Conservation (phyloP, 2,797 vertebrate species). For the Lepilemur septentrionalis region DNA sequence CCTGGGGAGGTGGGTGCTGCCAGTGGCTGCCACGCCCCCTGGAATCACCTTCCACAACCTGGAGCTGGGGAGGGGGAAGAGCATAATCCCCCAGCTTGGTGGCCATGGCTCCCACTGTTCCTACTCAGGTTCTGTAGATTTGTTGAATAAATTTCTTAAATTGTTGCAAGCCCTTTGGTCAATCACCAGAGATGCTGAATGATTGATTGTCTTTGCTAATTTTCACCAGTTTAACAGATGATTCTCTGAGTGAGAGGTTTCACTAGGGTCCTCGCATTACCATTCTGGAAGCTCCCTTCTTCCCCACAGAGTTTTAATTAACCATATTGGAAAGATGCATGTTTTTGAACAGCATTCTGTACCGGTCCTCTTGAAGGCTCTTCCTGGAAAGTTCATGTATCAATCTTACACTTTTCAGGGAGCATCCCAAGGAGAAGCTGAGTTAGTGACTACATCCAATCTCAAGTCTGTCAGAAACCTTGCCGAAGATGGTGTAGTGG, state of each 20-base stretch:
- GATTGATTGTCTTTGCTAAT: neutral
- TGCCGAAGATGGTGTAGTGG: neutral
- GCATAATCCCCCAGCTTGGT: too few relatives aligned
- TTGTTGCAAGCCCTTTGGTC: neutral
- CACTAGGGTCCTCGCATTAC: neutral
- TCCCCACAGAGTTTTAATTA: neutral
- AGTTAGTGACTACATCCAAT: neutral
- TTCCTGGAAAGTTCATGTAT: neutral
- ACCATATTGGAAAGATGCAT: neutral
- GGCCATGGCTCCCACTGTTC: neutral
- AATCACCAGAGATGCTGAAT: neutral
- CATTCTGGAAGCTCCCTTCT: neutral
- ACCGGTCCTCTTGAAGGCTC: neutral
- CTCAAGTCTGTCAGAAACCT: neutral
- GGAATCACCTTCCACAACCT: neutral
- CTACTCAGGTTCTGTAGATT: neutral
- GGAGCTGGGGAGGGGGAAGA: neutral
- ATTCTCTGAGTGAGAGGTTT: neutral
- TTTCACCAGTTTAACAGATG: neutral
- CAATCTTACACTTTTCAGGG: neutral
- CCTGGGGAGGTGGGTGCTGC: neutral
- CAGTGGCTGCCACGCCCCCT: neutral
- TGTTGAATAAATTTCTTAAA: neutral
- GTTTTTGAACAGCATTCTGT: slow-evolving; percentile 10
- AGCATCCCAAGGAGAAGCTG: neutral